Evolutionary conservation across 2,888 invertebrate genomes (phyloP).

Genomic region (Gasteruption jaculator): DNA sequence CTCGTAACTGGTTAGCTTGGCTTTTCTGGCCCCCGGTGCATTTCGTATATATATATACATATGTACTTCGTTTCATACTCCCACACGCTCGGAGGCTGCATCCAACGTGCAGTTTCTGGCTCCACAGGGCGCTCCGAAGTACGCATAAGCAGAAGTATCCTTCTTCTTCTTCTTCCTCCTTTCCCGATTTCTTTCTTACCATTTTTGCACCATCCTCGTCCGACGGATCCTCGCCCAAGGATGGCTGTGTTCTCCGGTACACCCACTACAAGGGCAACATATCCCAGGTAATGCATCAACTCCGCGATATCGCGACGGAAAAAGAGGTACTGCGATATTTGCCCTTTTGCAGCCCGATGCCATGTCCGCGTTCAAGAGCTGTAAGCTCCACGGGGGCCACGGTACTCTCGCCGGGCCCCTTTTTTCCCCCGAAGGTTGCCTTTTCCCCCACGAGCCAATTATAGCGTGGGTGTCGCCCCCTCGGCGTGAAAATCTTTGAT

Average conservation of each 20-base stretch:
- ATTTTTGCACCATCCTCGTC: slow-evolving; percentile 15
- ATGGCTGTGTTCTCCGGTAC: slow-evolving; percentile 27
- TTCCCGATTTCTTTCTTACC: slow-evolving; percentile 13
- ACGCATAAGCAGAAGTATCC: slow-evolving; percentile 11
- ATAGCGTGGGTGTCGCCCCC: too few relatives aligned
- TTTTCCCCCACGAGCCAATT: too few relatives aligned
- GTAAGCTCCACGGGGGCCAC: slow-evolving; percentile 28
- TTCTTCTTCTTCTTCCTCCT: too few relatives aligned
- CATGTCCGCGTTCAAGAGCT: slow-evolving; percentile 23
- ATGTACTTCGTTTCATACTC: too few relatives aligned
- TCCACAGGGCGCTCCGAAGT: slow-evolving; percentile 30
- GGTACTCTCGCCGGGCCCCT: slow-evolving; percentile 19
- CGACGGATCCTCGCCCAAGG: slow-evolving; percentile 15
- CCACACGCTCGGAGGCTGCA: too few relatives aligned
- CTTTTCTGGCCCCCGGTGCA: slow-evolving; percentile 22
- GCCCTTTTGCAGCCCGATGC: slow-evolving; percentile 26
- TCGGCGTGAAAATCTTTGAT: too few relatives aligned
- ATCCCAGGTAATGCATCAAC: slow-evolving; percentile 41
- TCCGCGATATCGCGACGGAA: slow-evolving; percentile 38
- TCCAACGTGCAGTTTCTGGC: too few relatives aligned
- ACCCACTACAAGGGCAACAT: slow-evolving; percentile 37
- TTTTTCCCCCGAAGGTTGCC: too few relatives aligned
- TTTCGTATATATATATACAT: too few relatives aligned
- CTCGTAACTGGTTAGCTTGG: slow-evolving; percentile 21
- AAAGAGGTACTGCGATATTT: slow-evolving; percentile 38